Conservation (phyloP, 2,113 vertebrate genomes). For the Psilopsiagon aurifrons region DNA sequence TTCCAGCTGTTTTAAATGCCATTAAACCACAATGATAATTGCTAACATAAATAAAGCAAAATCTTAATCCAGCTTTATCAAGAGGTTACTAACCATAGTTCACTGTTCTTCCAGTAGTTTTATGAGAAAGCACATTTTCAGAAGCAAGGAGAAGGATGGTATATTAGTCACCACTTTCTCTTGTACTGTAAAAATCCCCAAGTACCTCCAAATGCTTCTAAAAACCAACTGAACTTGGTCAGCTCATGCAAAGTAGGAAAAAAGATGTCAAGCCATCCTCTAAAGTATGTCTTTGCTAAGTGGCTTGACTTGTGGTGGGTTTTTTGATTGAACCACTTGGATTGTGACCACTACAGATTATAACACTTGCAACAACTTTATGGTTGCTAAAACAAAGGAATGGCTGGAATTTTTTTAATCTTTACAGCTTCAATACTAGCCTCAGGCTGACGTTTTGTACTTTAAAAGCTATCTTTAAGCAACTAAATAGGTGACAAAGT, state of each 20-base stretch:
- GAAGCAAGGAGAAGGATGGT: background rate
- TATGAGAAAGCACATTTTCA: background rate
- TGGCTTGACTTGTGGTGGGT: slow-evolving; percentile 13
- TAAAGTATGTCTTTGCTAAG: slow-evolving; percentile 37
- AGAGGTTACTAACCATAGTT: slow-evolving; percentile 31
- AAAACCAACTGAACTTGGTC: background rate
- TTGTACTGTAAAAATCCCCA: background rate
- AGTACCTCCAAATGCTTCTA: background rate
- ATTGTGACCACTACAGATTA: slow-evolving; percentile 61
- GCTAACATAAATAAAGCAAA: slow-evolving; percentile 65
- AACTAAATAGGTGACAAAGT: slow-evolving; percentile 52
- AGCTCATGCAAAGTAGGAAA: background rate
- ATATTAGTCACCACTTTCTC: background rate
- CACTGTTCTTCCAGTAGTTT: slow-evolving; percentile 33
- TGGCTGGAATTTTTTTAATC: slow-evolving; percentile 53
- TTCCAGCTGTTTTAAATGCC: slow-evolving; percentile 60
- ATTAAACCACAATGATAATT: slow-evolving; percentile 67
- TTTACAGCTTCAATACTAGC: slow-evolving; percentile 10
- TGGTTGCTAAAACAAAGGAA: slow-evolving; percentile 60
- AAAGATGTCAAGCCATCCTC: background rate
- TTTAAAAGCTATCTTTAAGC: slow-evolving; percentile 23
- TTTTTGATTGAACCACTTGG: slow-evolving; percentile 31
- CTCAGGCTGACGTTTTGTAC: slow-evolving; percentile 42
- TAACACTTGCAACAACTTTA: slow-evolving; percentile 57
- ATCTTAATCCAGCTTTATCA: slow-evolving; percentile 59